phyloP scores from a whole-genome alignment of 2,797 vertebrate genomes.

The Sibirionetta formosa region DNA sequence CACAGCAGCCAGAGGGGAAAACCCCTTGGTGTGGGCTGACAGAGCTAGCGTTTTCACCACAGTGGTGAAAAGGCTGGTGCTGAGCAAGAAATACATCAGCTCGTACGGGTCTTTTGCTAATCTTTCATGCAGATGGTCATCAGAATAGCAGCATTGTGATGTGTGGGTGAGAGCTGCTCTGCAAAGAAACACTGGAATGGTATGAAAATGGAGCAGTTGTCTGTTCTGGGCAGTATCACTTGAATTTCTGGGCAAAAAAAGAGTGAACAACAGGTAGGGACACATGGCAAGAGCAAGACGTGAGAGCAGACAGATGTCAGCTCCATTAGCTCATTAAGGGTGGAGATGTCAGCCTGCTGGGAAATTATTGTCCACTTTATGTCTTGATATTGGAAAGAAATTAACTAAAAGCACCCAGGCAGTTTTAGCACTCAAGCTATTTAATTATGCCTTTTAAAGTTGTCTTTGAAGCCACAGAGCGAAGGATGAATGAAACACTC shows the following conservation, averaged over 20 bases:
- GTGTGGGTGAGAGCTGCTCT: neutral
- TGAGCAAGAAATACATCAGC: fast-evolving
- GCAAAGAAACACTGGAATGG: neutral
- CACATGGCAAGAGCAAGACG: neutral
- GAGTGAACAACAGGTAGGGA: neutral
- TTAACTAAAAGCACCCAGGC: conserved; percentile 46
- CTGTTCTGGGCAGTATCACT: neutral
- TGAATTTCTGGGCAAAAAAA: neutral
- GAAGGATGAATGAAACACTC: conserved; percentile 5
- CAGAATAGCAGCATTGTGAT: neutral
- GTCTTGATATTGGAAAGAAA: conserved; percentile 64
- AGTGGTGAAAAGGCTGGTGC: neutral
- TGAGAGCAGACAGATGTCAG: neutral
- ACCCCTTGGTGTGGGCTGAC: neutral
- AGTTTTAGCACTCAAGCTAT: conserved; percentile 51
- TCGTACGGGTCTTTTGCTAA: neutral
- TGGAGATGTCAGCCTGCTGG: conserved; percentile 47
- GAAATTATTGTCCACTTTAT: conserved; percentile 63
- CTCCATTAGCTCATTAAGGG: conserved; percentile 40
- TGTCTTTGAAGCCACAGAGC: conserved; percentile 32
- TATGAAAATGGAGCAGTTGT: neutral
- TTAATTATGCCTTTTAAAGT: conserved; percentile 76
- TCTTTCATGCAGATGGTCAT: neutral
- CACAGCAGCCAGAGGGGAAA: neutral
- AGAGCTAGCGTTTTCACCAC: neutral